Base-by-base conservation (phyloP, 2,888 invertebrate genomes). In the Athrips mouffetella region DNA sequence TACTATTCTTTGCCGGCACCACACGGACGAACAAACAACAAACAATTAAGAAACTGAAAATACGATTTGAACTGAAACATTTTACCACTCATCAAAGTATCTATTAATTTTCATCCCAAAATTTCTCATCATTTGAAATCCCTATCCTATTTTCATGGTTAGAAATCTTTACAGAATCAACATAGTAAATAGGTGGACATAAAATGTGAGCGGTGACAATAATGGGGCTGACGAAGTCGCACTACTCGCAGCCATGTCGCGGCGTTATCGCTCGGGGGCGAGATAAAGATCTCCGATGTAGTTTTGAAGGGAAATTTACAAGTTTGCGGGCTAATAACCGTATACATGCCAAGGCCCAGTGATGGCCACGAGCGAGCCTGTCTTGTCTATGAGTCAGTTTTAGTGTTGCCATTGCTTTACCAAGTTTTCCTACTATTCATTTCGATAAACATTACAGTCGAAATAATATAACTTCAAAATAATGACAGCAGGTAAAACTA, bases 241-340 rank as follows among this genome's bases (percentile, higher is more conserved):
- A 55, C n/a, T n/a, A n/a, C n/a, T n/a, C n/a, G n/a, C n/a, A n/a
- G n/a, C n/a, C n/a, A n/a, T n/a, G 62, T 65, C 60, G 57, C 65
- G 58, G 63, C 61, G 66, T 73, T 77, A 76, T 79, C 70, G 66
- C 62, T 57, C 58, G 62, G 59, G 60, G 59, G 54, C 57, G 51
- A 65, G 84, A 83, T 84, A 81, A 79, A 67, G 72, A 86, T 84
- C 85, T 78, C 59, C 58, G 61, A 73, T 73, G 72, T 75, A 73
- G 69, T 76, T 80, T 80, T 70, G 67, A 75, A 71, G 72, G 70
- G 63, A 75, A 76, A 82, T 82, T 81, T 80, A 82, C 75, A 82
- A 80, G 76, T 74, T 67, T 60, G 69, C 59, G 59, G 55, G 69
- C 71, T 80, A 80, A 81, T 82, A 82, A 80, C 70, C 76, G 68